Evolutionary conservation across 2,113 vertebrate species (phyloP).

Genomic region (Oenanthe oenanthe): DNA sequence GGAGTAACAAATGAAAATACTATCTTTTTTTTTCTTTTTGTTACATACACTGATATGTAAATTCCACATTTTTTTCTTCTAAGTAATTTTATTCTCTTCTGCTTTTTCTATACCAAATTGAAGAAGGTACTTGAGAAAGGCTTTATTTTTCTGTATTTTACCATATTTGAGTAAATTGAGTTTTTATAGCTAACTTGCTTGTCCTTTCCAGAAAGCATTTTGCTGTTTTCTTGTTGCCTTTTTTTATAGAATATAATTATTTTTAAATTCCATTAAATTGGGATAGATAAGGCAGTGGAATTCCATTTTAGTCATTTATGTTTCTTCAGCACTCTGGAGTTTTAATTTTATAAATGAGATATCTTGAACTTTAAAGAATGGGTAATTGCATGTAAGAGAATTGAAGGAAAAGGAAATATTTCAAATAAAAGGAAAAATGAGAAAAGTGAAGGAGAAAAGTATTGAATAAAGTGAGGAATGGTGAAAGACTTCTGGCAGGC

Average conservation of each 20-base stretch:
- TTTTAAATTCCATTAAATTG: neutral
- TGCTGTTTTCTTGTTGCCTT: neutral
- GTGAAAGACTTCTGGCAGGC: neutral
- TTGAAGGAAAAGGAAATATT: neutral
- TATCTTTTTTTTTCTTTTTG: neutral
- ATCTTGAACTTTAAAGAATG: neutral
- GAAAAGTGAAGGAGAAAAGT: neutral
- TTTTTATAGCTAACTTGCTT: neutral
- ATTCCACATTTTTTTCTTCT: neutral
- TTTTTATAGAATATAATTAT: no score
- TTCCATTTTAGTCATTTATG: neutral
- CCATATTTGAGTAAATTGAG: neutral
- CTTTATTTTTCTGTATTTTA: neutral
- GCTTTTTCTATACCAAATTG: neutral
- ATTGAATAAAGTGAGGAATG: neutral
- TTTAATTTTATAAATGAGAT: neutral
- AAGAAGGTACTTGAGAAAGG: neutral
- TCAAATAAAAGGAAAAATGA: neutral
- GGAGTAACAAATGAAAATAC: neutral
- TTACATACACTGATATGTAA: neutral
- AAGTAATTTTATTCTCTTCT: neutral
- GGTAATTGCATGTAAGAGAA: neutral
- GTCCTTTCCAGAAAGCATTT: neutral
- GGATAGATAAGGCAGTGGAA: neutral
- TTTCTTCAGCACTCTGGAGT: neutral